A percentile compares a stretch with the other conserved stretches of the same genome.
These are phyloP conservation scores for Phylloscopus whistleri DNA, from an alignment of 2,113 vertebrate genomes.

Conservation along the genomic window DNA sequence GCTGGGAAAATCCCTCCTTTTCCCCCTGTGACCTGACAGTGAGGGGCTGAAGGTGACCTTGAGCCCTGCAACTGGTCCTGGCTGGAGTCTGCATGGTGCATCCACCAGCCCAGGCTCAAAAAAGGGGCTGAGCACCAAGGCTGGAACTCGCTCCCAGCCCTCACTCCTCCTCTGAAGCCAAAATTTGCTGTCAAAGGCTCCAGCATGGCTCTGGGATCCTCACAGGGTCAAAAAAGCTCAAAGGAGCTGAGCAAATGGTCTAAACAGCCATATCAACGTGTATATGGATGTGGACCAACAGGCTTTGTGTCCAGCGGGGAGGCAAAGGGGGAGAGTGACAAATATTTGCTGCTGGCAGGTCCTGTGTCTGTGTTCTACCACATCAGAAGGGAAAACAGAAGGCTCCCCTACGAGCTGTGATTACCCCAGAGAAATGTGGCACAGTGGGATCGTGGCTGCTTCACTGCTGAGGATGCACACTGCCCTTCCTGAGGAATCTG, in stretches of 20 bases:
- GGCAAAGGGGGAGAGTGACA: not conserved
- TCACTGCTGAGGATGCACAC: not conserved
- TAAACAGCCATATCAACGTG: not conserved
- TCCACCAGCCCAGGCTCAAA: not conserved
- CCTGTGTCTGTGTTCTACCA: fast-evolving
- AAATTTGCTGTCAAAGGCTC: not conserved
- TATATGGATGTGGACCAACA: not conserved
- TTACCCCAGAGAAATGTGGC: not conserved
- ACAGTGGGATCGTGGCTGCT: not conserved
- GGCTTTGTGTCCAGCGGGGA: not conserved
- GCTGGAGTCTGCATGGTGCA: not conserved
- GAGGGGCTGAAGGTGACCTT: not conserved
- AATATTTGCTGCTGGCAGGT: not conserved
- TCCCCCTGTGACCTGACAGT: not conserved
- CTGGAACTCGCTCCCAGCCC: not conserved
- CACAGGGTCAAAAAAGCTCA: not conserved
- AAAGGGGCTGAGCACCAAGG: not conserved
- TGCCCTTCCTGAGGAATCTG: not conserved
- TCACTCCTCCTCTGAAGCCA: not conserved
- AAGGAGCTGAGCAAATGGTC: not conserved
- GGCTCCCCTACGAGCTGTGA: not conserved
- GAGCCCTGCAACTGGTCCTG: not conserved
- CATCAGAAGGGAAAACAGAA: not conserved
- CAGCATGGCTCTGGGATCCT: not conserved
- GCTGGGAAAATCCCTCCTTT: conserved; percentile 32